Evolutionary conservation across 2,888 invertebrate genomes (phyloP).

Genomic region (Stenodema calcarata): DNA sequence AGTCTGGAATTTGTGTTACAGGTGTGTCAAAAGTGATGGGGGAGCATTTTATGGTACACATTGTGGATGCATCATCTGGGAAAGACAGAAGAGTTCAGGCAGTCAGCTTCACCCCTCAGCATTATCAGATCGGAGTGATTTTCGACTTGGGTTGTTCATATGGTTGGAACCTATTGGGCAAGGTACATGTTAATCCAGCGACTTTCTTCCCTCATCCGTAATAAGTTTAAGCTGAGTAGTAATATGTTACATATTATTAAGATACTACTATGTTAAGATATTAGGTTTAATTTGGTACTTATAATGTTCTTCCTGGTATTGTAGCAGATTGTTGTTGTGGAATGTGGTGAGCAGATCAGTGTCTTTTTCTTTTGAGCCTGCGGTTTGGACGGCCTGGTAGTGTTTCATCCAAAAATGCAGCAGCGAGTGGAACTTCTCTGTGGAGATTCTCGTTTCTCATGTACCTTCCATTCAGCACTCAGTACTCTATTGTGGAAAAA

Average conservation of each 20-base stretch:
- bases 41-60: neutral
- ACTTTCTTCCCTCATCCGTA: too few species aligned
- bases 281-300: too few species aligned
- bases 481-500: too few species aligned
- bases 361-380: neutral
- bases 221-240: too few species aligned
- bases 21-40: neutral
- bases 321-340: too few species aligned
- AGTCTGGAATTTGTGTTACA: too few species aligned
- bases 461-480: too few species aligned
- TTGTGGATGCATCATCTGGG: neutral
- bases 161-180: neutral
- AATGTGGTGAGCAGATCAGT: neutral
- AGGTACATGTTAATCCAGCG: neutral
- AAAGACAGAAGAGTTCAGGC: neutral
- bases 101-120: neutral
- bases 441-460: too few species aligned
- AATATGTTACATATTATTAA: too few species aligned
- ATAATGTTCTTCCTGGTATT: too few species aligned
- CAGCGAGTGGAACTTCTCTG: neutral
- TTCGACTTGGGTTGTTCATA: neutral
- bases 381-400: neutral
- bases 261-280: too few species aligned
- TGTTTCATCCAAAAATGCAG: neutral
- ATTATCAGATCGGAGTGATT: neutral